Base-by-base conservation (phyloP, 2,797 vertebrate species). In the Dryobates pubescens region DNA sequence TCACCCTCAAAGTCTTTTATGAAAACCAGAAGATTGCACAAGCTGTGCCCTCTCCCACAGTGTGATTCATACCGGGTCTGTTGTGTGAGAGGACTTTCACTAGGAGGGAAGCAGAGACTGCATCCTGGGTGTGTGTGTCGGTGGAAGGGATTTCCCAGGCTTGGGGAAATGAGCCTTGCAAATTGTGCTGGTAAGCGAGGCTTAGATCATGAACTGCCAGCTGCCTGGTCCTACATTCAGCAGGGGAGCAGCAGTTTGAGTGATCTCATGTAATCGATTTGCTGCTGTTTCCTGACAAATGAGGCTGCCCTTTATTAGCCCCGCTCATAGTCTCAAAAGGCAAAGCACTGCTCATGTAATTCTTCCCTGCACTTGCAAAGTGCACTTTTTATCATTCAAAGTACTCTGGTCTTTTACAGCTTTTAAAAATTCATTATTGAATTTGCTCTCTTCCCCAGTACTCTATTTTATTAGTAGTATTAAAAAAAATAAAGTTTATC, bases 251-350 rank as follows among this genome's bases (percentile, higher is more conserved):
- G 51, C 2, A 0, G 26, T 65, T 87, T 69, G 65, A 92, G 41
- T 65, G 72, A 80, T 38, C 32, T 80, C 27, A 51, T 29, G 13
- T 30, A 80, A 76, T 82, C 5, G 8, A 77, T 90, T 71, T 92
- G 10, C 69, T 86, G 24, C 47, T 82, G 45, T 68, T 88, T 61
- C 71, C 56, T 94, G 75, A 86, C 49, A 73, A 76, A 86, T 80
- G 58, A 71, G 12, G 38, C 36, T 90, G 49, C 17, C 78, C 54
- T 91, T 92, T 90, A 73, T 78, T 88, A 86, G 68, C 34, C 23
- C 26, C 84, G 53, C 17, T 80, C 17, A 20, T 20, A 43, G 38
- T 57, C 92, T 89, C 78, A 58, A 30, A 79, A 82, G 30, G 36
- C 53, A 90, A 92, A 74, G 9, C 15, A 34, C 17, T 77, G 15